Base-by-base conservation (phyloP, 2,113 vertebrate genomes). In the Nerophis ophidion region DNA sequence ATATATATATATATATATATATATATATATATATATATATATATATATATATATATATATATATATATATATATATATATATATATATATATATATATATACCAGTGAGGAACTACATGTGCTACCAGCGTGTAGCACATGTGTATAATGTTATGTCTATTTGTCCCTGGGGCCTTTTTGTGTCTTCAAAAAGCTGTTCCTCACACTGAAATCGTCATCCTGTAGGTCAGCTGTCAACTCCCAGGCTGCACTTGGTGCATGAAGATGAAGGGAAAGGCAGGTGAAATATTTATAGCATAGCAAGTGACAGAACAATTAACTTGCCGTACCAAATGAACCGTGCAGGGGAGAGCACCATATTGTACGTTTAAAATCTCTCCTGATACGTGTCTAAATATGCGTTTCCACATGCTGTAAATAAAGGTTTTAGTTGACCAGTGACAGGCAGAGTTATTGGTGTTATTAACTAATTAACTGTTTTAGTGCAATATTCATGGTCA, bases 221-320 rank as follows among this genome's bases (percentile, higher is more conserved):
- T 38, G 35, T 55, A 55, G 35, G 52, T 38, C 35, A 16, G 52
- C 52, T 38, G 52, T 38, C 52, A 38, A 16, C 35, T 38, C n/a
- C 14, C 35, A 36, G 14, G 15, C 15, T 55, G 52, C 52, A 55
- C 15, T 55, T n/a, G 52, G n/a, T 55, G 34, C 35, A 12, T 55
- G 52, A 38, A 55, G 52, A 38, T 16, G 35, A 55, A 55, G n/a
- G 52, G 52, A 38, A 12, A 54, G 52, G 52, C 52, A 54, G 52
- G 52, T 54, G 35, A 38, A 55, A 55, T 55, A 55, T 55, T 55
- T 38, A 55, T 16, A 55, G 52, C 52, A 6, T 15, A 36, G 35
- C 8, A 5, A 38, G 35, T 55, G 15, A 55, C 35, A 16, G 34
- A 40, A 55, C 35, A 38, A 55, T 55, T 38, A 40, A 11, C 35